Base-by-base conservation (phyloP, 1,140 invertebrate species). In the Gonioctena quinquepunctata region DNA sequence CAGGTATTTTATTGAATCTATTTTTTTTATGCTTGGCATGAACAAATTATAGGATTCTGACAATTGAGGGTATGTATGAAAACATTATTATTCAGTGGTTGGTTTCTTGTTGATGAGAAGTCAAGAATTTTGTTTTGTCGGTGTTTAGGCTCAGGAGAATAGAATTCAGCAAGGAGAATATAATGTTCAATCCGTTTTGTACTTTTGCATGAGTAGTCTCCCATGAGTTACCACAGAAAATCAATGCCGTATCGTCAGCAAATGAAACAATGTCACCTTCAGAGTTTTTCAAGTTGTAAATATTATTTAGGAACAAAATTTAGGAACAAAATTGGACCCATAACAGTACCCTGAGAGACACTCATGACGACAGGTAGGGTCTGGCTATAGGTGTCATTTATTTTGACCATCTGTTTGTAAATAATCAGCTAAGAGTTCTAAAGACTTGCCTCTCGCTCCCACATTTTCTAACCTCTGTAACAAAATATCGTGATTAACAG, bases 381-480 rank as follows among this genome's bases (percentile, higher is more conserved):
- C 8, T 19, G 21, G 21, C 61, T 64, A 8, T 42, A 21, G 23
- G 61, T 48, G 16, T 21, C 26, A 3, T 48, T 49, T 16, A n/a
- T n/a, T n/a, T n/a, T n/a, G n/a, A n/a, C n/a, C n/a, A n/a, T n/a
- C n/a, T n/a, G n/a, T n/a, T n/a, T n/a, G n/a, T n/a, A n/a, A n/a
- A n/a, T n/a, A n/a, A n/a, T n/a, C n/a, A n/a, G n/a, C n/a, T n/a
- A n/a, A n/a, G n/a, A 64, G 1, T 16, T 64, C 33, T 26, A 7
- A 49, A 4, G 28, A 19, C 16, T 42, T 4, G 23, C 61, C 3
- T 49, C 19, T 48, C 18, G 48, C 21, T 64, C 7, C 61, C 8
- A 49, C 8, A 21, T 64, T 64, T 64, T 48, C 42, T 64, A 61
- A 42, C 16, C 28, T 61, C 18, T 61, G 28, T 18, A 61, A 61